Percentiles rank a stretch among this genome's conserved stretches.
Conservation (phyloP, 2,113 vertebrate genomes). For the Carassius carassius region DNA sequence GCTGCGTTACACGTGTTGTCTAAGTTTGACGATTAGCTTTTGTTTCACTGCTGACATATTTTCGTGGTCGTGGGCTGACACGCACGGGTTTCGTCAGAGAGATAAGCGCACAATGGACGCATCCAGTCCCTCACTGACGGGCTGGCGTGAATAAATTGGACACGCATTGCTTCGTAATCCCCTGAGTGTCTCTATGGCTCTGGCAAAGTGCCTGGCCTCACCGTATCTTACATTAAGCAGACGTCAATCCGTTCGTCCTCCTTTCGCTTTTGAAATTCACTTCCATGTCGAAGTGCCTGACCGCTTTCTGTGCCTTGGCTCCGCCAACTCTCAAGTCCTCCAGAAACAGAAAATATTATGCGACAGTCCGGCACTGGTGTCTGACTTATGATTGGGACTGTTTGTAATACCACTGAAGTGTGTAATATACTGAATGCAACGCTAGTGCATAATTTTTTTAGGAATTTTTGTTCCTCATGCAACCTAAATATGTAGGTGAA, state of each 20-base stretch:
- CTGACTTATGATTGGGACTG: conserved; percentile 29
- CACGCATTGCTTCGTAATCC: conserved; percentile 67
- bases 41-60: conserved; percentile 47
- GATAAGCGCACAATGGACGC: conserved; percentile 56
- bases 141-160: conserved; percentile 64
- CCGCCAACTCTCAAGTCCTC: conserved; percentile 31
- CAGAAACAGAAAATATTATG: conserved; percentile 35
- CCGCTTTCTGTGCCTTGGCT: conserved; percentile 50
- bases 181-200: conserved; percentile 57
- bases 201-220: conserved; percentile 59
- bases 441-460: not conserved
- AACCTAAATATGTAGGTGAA: not conserved
- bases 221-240: conserved; percentile 63
- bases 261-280: conserved; percentile 61
- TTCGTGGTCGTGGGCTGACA: conserved; percentile 51
- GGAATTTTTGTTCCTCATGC: too few relatives aligned
- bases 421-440: not conserved
- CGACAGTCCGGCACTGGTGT: conserved; percentile 18
- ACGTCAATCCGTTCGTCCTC: conserved; percentile 59
- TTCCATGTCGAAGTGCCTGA: conserved; percentile 57
- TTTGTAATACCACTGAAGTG: conserved; percentile 25
- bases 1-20: conserved; percentile 23
- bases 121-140: conserved; percentile 55
- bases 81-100: conserved; percentile 46
- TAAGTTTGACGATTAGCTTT: conserved; percentile 47